Percentiles rank a stretch among this genome's conserved stretches.
These are phyloP conservation scores for Dryoscopus gambensis DNA, from an alignment of 2,113 vertebrate species.

Conservation along the genomic window DNA sequence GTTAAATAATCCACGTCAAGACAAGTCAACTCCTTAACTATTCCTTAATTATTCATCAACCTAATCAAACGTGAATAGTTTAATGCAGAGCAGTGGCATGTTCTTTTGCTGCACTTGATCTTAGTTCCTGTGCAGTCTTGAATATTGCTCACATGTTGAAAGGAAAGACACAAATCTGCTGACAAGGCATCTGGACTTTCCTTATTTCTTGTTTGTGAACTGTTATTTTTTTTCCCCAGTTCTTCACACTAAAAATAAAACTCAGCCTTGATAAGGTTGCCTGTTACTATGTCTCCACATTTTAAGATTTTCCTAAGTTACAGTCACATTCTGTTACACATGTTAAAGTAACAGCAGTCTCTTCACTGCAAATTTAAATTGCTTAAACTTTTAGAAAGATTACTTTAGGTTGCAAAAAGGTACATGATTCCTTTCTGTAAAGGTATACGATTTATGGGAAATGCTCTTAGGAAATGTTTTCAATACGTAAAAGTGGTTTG, in stretches of 20 bases:
- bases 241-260: background rate
- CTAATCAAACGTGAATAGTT: background rate
- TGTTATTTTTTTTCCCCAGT: background rate
- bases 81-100: background rate
- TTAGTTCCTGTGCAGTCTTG: background rate
- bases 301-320: background rate
- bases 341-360: background rate
- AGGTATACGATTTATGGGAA: background rate
- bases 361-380: background rate
- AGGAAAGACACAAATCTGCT: background rate
- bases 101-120: background rate
- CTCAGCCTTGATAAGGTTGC: background rate
- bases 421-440: background rate
- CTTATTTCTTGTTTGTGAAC: background rate
- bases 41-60: background rate
- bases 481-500: background rate
- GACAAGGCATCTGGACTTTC: background rate
- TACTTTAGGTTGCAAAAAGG: background rate
- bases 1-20: background rate
- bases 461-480: background rate
- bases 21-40: background rate
- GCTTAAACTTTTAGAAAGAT: background rate
- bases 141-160: background rate
- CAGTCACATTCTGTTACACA: background rate
- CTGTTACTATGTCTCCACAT: background rate